Conservation (phyloP, 1,140 invertebrate species). For the Ladona fulva region DNA sequence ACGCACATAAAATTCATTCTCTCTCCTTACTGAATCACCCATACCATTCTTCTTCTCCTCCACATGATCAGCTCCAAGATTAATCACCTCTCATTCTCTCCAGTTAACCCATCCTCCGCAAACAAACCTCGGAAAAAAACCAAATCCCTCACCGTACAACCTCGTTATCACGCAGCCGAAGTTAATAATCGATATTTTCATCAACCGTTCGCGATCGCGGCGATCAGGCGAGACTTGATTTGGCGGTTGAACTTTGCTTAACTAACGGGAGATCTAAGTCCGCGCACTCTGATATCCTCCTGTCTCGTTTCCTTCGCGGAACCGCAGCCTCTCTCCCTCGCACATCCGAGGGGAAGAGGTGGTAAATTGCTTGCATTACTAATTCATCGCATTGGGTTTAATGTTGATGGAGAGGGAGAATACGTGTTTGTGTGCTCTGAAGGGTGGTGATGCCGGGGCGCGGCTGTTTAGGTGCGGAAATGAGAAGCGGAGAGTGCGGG, state of each 20-base stretch:
- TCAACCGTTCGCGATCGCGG: neutral
- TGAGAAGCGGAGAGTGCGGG: neutral
- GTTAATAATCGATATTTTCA: neutral
- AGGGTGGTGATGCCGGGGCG: neutral
- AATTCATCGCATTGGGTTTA: conserved; percentile 9
- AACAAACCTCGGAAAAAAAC: too few relatives aligned
- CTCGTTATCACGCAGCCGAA: neutral
- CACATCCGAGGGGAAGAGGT: neutral
- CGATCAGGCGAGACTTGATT: neutral
- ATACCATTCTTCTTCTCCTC: too few relatives aligned
- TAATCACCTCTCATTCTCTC: too few relatives aligned
- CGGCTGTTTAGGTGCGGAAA: neutral
- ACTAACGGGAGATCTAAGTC: neutral
- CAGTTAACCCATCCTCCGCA: too few relatives aligned
- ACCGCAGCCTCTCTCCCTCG: neutral
- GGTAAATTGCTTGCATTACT: conserved; percentile 6
- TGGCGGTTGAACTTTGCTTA: neutral
- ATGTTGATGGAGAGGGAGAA: neutral
- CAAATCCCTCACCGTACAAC: too few relatives aligned
- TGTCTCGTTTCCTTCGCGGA: neutral
- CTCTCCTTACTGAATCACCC: too few relatives aligned
- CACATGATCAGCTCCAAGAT: too few relatives aligned
- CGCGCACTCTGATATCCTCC: neutral
- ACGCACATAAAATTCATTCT: too few relatives aligned
- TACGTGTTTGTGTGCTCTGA: neutral